Conservation (phyloP, 92 coral and sea anemone genomes). For the Chrysogorgia sp. region DNA sequence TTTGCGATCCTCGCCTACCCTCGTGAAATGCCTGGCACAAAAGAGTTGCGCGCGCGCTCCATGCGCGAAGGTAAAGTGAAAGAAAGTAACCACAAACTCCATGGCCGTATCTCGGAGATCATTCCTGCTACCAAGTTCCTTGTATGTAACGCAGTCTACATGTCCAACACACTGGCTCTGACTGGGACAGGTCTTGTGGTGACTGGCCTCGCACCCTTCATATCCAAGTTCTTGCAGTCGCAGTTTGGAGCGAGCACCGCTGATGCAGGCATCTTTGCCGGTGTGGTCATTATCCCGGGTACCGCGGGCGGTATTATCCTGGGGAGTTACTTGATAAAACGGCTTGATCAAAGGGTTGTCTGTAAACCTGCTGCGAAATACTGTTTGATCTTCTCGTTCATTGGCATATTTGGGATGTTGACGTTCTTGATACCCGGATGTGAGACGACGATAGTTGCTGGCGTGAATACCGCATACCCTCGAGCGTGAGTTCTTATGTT, state of each 20-base stretch:
- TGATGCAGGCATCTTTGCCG: slow-evolving; percentile 90
- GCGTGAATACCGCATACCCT: slow-evolving; percentile 73
- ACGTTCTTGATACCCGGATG: slow-evolving; percentile 98
- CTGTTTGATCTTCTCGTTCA: slow-evolving; percentile 89
- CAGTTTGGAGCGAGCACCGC: slow-evolving; percentile 96
- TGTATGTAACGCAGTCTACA: slow-evolving; percentile 76
- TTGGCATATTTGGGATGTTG: slow-evolving; percentile 92
- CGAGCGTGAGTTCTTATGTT: slow-evolving; percentile 61
- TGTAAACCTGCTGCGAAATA: slow-evolving; percentile 93
- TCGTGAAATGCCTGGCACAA: slow-evolving; percentile 98
- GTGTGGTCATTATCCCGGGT: slow-evolving; percentile 91
- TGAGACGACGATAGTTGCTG: slow-evolving; percentile 86
- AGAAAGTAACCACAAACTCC: slow-evolving; percentile 78
- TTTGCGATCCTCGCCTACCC: slow-evolving; percentile 93
- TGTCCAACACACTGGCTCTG: slow-evolving; percentile 90
- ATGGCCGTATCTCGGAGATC: slow-evolving; percentile 80
- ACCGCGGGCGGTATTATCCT: slow-evolving; percentile 99
- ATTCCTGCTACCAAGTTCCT: slow-evolving; percentile 94
- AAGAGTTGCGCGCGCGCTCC: slow-evolving; percentile 75
- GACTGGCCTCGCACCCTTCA: slow-evolving; percentile 93
- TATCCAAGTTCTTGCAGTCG: slow-evolving; percentile 96
- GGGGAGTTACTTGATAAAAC: slow-evolving; percentile 93
- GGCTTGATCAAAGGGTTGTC: slow-evolving; percentile 80
- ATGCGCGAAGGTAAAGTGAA: slow-evolving; percentile 59
- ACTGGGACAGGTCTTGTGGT: slow-evolving; percentile 94